These are phyloP conservation scores for Dinocampus coccinellae DNA, from an alignment of 2,888 invertebrate species.

Conservation along the genomic window DNA sequence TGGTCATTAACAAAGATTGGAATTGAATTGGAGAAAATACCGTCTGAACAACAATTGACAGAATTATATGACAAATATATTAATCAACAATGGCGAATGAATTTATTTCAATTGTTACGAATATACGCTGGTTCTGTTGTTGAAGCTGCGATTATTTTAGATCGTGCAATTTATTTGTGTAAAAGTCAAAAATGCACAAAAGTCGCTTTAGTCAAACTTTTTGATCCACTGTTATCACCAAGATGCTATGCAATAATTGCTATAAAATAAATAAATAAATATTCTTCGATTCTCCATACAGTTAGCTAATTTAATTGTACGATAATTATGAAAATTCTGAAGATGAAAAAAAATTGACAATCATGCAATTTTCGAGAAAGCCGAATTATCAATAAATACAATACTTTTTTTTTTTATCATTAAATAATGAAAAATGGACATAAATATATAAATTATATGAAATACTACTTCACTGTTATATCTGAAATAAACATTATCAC, in stretches of 20 bases:
- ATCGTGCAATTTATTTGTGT: slow-evolving; percentile 82
- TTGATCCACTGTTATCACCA: slow-evolving; percentile 88
- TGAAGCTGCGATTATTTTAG: slow-evolving; percentile 85
- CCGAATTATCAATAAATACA: no score
- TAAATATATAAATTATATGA: neutral
- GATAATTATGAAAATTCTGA: no score
- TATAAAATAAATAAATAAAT: slow-evolving; percentile 68
- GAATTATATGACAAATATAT: slow-evolving; percentile 66
- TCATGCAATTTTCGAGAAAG: no score
- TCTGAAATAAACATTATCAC: neutral
- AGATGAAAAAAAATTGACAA: no score
- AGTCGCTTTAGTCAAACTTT: slow-evolving; percentile 80
- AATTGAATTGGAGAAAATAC: slow-evolving; percentile 69
- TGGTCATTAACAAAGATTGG: slow-evolving; percentile 77
- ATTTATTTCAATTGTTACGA: slow-evolving; percentile 83
- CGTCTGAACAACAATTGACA: slow-evolving; percentile 69
- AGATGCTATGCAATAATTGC: slow-evolving; percentile 83
- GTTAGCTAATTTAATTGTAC: no score
- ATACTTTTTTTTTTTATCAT: no score
- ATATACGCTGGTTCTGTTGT: slow-evolving; percentile 83
- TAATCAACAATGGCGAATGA: slow-evolving; percentile 74
- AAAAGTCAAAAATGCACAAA: slow-evolving; percentile 74
- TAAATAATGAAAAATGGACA: no score
- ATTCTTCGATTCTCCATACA: no score
- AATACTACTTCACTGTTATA: neutral